phyloP scores from a whole-genome alignment of 2,888 invertebrate genomes.

The Euspilapteryx auroguttella region DNA sequence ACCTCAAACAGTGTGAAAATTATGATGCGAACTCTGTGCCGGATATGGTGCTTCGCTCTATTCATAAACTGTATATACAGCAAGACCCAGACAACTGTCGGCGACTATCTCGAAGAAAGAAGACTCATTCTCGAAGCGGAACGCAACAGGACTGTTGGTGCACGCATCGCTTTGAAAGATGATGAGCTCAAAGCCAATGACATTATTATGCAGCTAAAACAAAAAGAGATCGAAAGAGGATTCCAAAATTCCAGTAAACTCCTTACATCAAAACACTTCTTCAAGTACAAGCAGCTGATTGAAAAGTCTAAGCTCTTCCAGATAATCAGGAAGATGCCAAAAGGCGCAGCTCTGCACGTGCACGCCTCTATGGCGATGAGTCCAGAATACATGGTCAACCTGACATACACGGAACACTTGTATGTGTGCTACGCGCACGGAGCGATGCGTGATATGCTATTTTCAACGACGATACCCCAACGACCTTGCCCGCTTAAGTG shows the following conservation, averaged over 20 bases:
- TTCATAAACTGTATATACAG: too few relatives aligned
- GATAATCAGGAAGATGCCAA: slow-evolving; percentile 70
- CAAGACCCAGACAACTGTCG: too few relatives aligned
- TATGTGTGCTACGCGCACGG: slow-evolving; percentile 48
- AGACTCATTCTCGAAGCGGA: slow-evolving; percentile 51
- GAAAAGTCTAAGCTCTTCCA: slow-evolving; percentile 64
- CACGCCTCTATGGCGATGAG: slow-evolving; percentile 68
- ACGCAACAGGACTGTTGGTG: slow-evolving; percentile 48
- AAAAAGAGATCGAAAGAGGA: slow-evolving; percentile 45
- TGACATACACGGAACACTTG: slow-evolving; percentile 65
- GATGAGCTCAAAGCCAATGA: slow-evolving; percentile 58
- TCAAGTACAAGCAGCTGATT: slow-evolving; percentile 62
- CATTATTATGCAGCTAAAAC: slow-evolving; percentile 61
- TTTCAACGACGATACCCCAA: slow-evolving; percentile 21
- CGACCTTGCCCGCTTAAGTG: slow-evolving; percentile 29
- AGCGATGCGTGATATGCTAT: slow-evolving; percentile 20
- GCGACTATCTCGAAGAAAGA: too few relatives aligned
- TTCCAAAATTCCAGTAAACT: slow-evolving; percentile 49
- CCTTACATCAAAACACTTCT: slow-evolving; percentile 68
- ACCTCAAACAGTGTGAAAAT: too few relatives aligned
- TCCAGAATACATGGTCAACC: slow-evolving; percentile 60
- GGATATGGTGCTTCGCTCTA: too few relatives aligned
- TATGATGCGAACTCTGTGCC: too few relatives aligned
- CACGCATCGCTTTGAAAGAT: slow-evolving; percentile 43
- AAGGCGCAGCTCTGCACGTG: slow-evolving; percentile 72